These are phyloP conservation scores for Drosophila silvestris DNA, from an alignment of 2,888 invertebrate genomes.

Conservation along the genomic window DNA sequence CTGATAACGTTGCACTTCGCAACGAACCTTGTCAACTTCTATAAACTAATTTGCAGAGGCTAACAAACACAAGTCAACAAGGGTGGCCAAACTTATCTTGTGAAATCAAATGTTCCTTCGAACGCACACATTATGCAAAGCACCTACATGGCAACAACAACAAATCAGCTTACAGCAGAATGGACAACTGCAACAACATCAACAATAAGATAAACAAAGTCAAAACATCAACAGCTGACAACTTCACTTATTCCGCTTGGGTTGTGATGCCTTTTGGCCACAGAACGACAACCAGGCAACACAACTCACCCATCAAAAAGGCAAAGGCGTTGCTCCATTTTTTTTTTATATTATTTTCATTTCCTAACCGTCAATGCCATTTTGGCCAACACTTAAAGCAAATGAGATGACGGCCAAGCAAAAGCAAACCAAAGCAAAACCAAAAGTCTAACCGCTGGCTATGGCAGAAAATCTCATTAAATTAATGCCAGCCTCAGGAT, in stretches of 20 bases:
- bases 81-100: constrained; percentile 30
- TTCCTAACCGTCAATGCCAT: constrained; percentile 60
- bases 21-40: constrained; percentile 22
- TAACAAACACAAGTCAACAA: background rate
- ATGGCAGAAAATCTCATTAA: constrained; percentile 70
- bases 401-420: constrained; percentile 55
- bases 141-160: constrained; percentile 22
- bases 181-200: constrained; percentile 20
- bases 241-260: constrained; percentile 74
- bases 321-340: constrained; percentile 62
- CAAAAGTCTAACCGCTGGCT: constrained; percentile 57
- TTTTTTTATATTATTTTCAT: constrained; percentile 26
- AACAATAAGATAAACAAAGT: constrained; percentile 50
- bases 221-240: constrained; percentile 70
- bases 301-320: constrained; percentile 31
- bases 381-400: constrained; percentile 62
- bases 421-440: constrained; percentile 28
- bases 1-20: background rate
- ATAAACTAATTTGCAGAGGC: constrained; percentile 32
- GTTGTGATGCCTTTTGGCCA: constrained; percentile 64
- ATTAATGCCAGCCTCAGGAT: constrained; percentile 78
- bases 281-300: constrained; percentile 41
- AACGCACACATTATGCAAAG: constrained; percentile 64
- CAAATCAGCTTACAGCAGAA: constrained; percentile 39
- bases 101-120: constrained; percentile 52